These are phyloP conservation scores for Ellobium chinense DNA, from an alignment of 2,888 invertebrate genomes.

Conservation along the genomic window DNA sequence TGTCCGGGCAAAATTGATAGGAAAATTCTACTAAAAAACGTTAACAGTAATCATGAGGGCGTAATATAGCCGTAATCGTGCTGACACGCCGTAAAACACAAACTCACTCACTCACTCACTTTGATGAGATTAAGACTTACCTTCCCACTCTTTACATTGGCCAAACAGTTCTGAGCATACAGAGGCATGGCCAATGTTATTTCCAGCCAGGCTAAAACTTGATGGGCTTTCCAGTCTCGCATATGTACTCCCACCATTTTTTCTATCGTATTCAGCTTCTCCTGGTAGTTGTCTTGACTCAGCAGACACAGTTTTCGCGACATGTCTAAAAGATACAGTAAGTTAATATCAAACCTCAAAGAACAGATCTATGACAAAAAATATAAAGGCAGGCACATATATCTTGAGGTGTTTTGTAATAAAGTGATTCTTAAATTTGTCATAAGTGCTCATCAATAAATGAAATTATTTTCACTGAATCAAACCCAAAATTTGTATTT, in stretches of 20 bases:
- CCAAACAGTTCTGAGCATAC: slow-evolving; percentile 92
- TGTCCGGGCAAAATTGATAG: no score
- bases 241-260: slow-evolving; percentile 89
- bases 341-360: no score
- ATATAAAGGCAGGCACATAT: not conserved
- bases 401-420: not conserved
- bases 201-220: slow-evolving; percentile 96
- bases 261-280: slow-evolving; percentile 86
- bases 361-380: not conserved
- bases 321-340: slow-evolving; percentile 21
- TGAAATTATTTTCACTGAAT: no score
- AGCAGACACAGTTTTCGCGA: slow-evolving; percentile 65
- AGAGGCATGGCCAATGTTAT: slow-evolving; percentile 96
- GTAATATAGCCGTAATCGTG: no score
- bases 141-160: slow-evolving; percentile 97
- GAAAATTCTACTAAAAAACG: no score
- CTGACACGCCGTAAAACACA: no score
- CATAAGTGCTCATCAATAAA: no score
- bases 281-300: slow-evolving; percentile 74
- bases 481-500: no score
- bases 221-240: slow-evolving; percentile 94
- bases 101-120: no score
- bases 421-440: no score
- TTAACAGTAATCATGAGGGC: no score
- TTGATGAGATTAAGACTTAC: no score